Evolutionary conservation across 2,888 invertebrate species (phyloP).

Genomic region (Drosophila maculinotata): DNA sequence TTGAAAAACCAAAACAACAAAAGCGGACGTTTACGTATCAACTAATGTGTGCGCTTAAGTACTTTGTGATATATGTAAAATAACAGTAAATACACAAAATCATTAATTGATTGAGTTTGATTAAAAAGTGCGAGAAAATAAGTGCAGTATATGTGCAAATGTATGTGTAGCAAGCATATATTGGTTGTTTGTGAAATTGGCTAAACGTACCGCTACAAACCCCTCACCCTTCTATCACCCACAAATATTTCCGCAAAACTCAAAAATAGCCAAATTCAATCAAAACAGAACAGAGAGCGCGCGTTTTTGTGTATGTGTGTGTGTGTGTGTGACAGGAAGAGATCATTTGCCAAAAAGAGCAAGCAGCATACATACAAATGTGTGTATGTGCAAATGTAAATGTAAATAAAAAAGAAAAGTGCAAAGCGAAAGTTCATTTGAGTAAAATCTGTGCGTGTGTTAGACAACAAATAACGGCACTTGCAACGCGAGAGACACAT

Average conservation of each 20-base stretch:
- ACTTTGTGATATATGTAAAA: conserved; percentile 3
- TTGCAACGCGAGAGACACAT: conserved; percentile 41
- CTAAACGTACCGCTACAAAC: conserved; percentile 14
- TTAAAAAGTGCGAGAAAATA: conserved; percentile 49
- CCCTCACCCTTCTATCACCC: not conserved
- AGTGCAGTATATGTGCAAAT: conserved; percentile 33
- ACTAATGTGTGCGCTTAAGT: conserved; percentile 5
- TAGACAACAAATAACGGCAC: conserved; percentile 53
- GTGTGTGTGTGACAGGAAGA: conserved; percentile 61
- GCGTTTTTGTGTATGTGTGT: conserved; percentile 23
- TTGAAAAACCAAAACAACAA: conserved; percentile 35
- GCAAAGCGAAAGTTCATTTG: conserved; percentile 73
- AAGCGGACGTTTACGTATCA: conserved; percentile 14
- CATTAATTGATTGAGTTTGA: conserved; percentile 37
- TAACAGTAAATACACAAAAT: conserved; percentile 38
- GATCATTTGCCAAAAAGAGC: conserved; percentile 63
- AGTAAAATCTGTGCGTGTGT: conserved; percentile 50
- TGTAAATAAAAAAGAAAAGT: conserved; percentile 66
- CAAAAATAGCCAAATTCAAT: conserved; percentile 71
- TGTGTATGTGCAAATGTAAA: conserved; percentile 40
- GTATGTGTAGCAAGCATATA: conserved; percentile 9
- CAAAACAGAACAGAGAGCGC: conserved; percentile 59
- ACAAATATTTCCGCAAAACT: conserved; percentile 26
- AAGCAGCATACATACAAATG: conserved; percentile 19
- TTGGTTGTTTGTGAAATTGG: conserved; percentile 43